phyloP scores from a whole-genome alignment of 2,113 vertebrate species.

The Brienomyrus longianalis region DNA sequence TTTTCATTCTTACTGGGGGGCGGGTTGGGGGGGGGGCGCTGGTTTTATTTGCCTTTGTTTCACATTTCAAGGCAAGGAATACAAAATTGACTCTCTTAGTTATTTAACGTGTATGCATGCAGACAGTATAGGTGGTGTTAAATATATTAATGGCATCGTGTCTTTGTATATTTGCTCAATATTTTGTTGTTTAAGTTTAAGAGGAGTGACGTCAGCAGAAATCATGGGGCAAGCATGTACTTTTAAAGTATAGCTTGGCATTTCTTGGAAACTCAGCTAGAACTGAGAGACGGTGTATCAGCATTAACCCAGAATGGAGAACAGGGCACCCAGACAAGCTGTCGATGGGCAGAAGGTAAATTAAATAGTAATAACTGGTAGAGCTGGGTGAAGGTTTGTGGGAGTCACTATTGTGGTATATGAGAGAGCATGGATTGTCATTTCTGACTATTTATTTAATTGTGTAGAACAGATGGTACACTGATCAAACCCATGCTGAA shows the following conservation, averaged over 20 bases:
- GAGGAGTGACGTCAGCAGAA: neutral
- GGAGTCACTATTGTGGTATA: neutral
- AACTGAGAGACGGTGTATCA: neutral
- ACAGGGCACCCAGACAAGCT: neutral
- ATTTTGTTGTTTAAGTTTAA: neutral
- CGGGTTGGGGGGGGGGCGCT: neutral
- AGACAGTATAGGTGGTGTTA: neutral
- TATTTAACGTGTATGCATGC: neutral
- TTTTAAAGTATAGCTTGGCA: neutral
- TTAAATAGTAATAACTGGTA: neutral
- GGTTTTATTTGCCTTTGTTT: slow-evolving; percentile 4
- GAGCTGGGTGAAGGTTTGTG: neutral
- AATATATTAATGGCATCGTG: neutral
- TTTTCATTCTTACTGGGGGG: neutral
- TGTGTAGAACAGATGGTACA: neutral
- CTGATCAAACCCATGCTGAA: neutral
- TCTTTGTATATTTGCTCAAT: neutral
- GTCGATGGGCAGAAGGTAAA: neutral
- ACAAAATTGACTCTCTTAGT: neutral
- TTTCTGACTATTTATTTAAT: neutral
- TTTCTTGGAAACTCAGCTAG: neutral
- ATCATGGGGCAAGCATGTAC: neutral
- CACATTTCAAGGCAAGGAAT: neutral
- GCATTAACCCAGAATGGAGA: neutral
- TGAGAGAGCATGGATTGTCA: neutral